phyloP scores from a whole-genome alignment of 2,113 vertebrate genomes.

The Triplophysa siluroides region DNA sequence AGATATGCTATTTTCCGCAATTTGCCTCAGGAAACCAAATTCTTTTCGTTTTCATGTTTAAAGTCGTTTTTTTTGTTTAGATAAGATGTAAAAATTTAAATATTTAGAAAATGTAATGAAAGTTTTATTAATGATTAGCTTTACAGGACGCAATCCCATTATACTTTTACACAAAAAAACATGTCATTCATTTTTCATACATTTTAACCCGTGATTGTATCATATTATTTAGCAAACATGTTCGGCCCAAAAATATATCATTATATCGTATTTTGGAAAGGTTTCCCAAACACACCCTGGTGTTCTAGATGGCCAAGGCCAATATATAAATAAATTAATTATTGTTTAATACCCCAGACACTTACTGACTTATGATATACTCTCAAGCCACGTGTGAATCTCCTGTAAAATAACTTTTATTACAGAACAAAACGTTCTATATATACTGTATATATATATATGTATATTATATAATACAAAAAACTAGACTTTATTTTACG shows the following conservation, averaged over 20 bases:
- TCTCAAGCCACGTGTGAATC: neutral
- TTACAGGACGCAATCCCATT: too few species aligned
- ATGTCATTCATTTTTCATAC: too few species aligned
- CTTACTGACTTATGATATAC: constrained; percentile 7
- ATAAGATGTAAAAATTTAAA: neutral
- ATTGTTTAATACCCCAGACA: constrained; percentile 64
- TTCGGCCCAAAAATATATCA: neutral
- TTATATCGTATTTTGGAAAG: neutral
- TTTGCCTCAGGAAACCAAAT: neutral
- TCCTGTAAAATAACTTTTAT: too few species aligned
- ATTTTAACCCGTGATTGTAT: too few species aligned
- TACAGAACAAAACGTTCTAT: too few species aligned
- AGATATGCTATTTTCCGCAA: constrained; percentile 65
- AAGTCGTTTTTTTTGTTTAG: neutral
- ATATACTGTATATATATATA: too few species aligned
- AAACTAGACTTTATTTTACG: too few species aligned
- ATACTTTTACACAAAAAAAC: too few species aligned
- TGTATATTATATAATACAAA: too few species aligned
- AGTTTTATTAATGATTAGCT: neutral
- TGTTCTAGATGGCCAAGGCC: neutral
- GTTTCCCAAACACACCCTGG: neutral
- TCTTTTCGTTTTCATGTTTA: neutral
- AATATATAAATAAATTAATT: constrained; percentile 74
- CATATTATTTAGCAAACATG: too few species aligned
- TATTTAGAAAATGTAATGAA: neutral